These are phyloP conservation scores for Cetonia aurata DNA, from an alignment of 2,888 invertebrate genomes.

Conservation along the genomic window DNA sequence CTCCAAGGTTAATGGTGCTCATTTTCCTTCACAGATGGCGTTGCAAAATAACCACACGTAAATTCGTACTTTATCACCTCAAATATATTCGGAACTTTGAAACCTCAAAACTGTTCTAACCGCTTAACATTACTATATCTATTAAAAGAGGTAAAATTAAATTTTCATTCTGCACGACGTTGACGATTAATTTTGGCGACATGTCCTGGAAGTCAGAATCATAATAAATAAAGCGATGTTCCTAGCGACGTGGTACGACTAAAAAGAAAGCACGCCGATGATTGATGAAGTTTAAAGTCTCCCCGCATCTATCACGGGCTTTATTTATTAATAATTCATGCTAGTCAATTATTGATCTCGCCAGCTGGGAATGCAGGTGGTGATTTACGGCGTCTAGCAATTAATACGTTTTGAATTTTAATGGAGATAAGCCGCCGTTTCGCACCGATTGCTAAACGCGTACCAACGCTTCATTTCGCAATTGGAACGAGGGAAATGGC, in stretches of 20 bases:
- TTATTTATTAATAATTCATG: constrained; percentile 35
- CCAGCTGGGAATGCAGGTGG: constrained; percentile 12
- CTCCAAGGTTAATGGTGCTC: too few relatives aligned
- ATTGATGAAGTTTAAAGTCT: constrained; percentile 32
- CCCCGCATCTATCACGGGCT: background rate
- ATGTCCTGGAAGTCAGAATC: background rate
- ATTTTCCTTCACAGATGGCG: too few relatives aligned
- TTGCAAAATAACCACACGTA: too few relatives aligned
- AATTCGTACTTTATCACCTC: too few relatives aligned
- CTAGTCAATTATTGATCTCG: constrained; percentile 33
- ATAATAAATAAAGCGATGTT: constrained; percentile 3
- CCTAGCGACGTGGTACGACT: background rate
- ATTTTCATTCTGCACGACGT: background rate
- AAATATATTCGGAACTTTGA: too few relatives aligned
- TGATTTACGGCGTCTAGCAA: constrained; percentile 31
- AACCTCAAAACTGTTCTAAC: too few relatives aligned
- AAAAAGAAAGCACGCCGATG: constrained; percentile 7
- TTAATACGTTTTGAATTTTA: constrained; percentile 35
- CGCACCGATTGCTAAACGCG: constrained; percentile 6
- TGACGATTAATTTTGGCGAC: background rate
- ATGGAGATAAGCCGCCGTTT: constrained; percentile 15
- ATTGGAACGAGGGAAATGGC: constrained; percentile 29
- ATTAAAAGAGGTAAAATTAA: background rate
- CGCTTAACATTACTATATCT: background rate
- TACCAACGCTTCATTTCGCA: constrained; percentile 21